phyloP scores from a whole-genome alignment of 1,140 invertebrate species.

The Macrobrachium rosenbergii region DNA sequence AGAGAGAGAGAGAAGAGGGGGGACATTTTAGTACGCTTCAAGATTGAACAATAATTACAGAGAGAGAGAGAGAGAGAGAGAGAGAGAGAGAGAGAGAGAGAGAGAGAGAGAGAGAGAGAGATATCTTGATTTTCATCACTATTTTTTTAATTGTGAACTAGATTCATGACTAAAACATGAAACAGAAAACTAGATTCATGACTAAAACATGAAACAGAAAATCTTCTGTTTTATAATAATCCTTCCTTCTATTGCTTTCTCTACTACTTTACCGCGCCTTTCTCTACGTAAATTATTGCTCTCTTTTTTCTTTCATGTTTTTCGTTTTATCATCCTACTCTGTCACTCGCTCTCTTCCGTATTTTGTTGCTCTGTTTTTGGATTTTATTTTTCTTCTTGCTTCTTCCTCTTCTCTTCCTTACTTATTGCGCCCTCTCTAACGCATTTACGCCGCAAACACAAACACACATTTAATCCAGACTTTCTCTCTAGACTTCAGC shows the following conservation, averaged over 20 bases:
- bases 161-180: no score
- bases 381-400: neutral
- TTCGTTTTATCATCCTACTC: neutral
- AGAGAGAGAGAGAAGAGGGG: no score
- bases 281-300: no score
- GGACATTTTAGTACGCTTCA: no score
- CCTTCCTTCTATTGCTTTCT: neutral
- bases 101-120: no score
- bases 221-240: neutral
- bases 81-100: no score
- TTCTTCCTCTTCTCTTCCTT: neutral
- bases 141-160: no score
- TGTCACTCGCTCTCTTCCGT: neutral
- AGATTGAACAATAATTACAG: no score
- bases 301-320: neutral
- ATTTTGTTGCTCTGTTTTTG: neutral
- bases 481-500: neutral
- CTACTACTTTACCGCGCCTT: neutral
- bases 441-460: neutral
- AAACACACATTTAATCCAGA: neutral
- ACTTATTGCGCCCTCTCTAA: neutral
- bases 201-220: no score
- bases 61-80: no score
- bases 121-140: no score
- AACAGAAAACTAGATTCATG: no score